These are phyloP conservation scores for Drosophila yooni DNA, from an alignment of 2,888 invertebrate genomes.

Conservation along the genomic window DNA sequence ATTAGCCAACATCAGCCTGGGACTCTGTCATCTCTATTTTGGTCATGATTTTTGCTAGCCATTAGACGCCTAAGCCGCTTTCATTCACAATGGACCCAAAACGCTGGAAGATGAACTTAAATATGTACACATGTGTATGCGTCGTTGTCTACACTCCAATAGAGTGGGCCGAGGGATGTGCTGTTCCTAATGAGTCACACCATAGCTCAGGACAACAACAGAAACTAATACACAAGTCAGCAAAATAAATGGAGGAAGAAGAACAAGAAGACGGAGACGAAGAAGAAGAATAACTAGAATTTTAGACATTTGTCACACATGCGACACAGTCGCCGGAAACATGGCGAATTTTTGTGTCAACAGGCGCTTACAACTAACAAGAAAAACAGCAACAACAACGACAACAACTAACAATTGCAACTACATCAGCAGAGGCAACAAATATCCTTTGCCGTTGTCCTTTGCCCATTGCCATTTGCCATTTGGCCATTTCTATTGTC, in stretches of 20 bases:
- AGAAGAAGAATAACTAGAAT: constrained; percentile 37
- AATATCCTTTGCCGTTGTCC: constrained; percentile 18
- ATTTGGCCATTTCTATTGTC: constrained; percentile 29
- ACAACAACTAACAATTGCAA: constrained; percentile 29
- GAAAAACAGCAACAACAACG: constrained; percentile 10
- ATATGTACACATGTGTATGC: constrained; percentile 46
- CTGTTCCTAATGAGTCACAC: constrained; percentile 70
- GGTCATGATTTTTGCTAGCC: constrained; percentile 66
- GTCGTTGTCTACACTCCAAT: constrained; percentile 12
- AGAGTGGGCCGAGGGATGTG: constrained; percentile 2
- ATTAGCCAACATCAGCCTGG: constrained; percentile 35
- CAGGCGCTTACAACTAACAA: constrained; percentile 57
- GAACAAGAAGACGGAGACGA: constrained; percentile 10
- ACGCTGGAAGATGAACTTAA: constrained; percentile 26
- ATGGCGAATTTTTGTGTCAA: constrained; percentile 73
- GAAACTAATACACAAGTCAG: neutral
- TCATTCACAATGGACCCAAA: constrained; percentile 21
- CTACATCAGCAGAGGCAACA: constrained; percentile 28
- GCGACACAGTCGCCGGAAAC: constrained; percentile 69
- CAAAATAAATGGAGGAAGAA: neutral
- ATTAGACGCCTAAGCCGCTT: constrained; percentile 60
- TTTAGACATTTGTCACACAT: constrained; percentile 77
- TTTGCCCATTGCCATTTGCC: constrained; percentile 1
- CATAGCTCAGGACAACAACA: constrained; percentile 26
- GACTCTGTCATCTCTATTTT: constrained; percentile 65